Conservation (phyloP, 2,888 invertebrate species). For the Deilephila elpenor region DNA sequence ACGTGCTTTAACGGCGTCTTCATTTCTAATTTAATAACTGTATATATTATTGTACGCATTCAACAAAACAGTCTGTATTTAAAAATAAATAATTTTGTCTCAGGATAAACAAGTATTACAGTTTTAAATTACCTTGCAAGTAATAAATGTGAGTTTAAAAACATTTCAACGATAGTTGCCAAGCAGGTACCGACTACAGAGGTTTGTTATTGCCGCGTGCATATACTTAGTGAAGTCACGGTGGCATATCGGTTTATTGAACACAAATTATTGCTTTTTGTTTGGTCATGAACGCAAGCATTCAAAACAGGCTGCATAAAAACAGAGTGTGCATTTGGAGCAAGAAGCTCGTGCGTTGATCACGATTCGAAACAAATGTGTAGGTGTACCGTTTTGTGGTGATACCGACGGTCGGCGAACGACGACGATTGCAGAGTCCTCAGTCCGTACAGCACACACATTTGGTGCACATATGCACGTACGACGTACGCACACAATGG, state of each 20-base stretch:
- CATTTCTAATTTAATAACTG: slow-evolving; percentile 16
- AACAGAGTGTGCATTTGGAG: slow-evolving; percentile 40
- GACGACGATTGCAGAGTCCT: slow-evolving; percentile 40
- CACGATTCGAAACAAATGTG: slow-evolving; percentile 55
- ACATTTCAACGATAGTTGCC: slow-evolving; percentile 23
- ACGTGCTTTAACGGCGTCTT: slow-evolving; percentile 72
- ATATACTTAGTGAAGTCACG: slow-evolving; percentile 37
- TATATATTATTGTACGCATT: neutral
- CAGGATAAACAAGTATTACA: neutral
- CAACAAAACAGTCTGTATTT: neutral
- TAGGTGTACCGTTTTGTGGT: slow-evolving; percentile 61
- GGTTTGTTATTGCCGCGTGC: neutral
- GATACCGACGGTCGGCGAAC: slow-evolving; percentile 38
- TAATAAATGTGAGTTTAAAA: slow-evolving; percentile 22
- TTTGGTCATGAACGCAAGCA: slow-evolving; percentile 44
- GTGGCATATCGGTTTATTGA: neutral
- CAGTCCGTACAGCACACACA: slow-evolving; percentile 19
- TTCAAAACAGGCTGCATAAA: slow-evolving; percentile 34
- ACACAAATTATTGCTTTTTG: slow-evolving; percentile 32
- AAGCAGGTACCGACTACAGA: slow-evolving; percentile 18
- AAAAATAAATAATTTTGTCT: neutral
- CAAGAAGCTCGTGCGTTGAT: slow-evolving; percentile 53
- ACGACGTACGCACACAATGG: slow-evolving; percentile 53
- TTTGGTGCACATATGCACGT: slow-evolving; percentile 29
- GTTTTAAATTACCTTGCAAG: slow-evolving; percentile 19